Conservation (phyloP, 2,888 invertebrate species). For the Cephus nigrinus region DNA sequence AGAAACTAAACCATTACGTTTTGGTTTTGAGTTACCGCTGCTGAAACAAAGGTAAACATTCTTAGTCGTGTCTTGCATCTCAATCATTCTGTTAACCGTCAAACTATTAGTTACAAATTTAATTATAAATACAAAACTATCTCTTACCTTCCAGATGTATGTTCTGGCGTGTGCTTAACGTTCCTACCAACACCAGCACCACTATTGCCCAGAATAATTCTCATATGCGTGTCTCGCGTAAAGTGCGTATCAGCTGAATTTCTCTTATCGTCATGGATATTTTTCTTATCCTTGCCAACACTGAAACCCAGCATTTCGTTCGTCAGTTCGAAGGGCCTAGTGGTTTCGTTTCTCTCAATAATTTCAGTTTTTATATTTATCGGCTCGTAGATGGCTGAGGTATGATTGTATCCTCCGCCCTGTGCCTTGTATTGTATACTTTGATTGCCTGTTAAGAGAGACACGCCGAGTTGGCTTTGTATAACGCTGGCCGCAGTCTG, state of each 20-base stretch:
- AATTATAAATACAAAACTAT: background rate
- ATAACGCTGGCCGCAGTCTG: slow-evolving; percentile 62
- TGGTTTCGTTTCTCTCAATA: slow-evolving; percentile 53
- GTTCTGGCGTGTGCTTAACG: slow-evolving; percentile 56
- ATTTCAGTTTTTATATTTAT: slow-evolving; percentile 61
- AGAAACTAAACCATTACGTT: slow-evolving; percentile 87
- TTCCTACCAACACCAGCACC: slow-evolving; percentile 62
- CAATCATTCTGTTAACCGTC: background rate
- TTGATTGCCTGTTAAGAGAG: slow-evolving; percentile 57
- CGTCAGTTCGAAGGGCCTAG: slow-evolving; percentile 61
- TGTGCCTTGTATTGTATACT: slow-evolving; percentile 58
- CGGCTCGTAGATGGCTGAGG: slow-evolving; percentile 60
- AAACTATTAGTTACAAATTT: background rate
- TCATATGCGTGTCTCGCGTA: slow-evolving; percentile 91
- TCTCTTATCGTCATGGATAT: slow-evolving; percentile 56
- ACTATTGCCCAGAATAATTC: slow-evolving; percentile 81
- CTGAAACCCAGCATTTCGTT: slow-evolving; percentile 62
- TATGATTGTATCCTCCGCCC: slow-evolving; percentile 53
- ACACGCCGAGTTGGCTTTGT: slow-evolving; percentile 62
- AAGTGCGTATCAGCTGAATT: slow-evolving; percentile 81
- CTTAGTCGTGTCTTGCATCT: background rate
- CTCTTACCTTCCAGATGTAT: slow-evolving; percentile 51
- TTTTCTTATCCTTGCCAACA: slow-evolving; percentile 55
- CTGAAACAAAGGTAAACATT: slow-evolving; percentile 36
- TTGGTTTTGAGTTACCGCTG: slow-evolving; percentile 72